These are phyloP conservation scores for Pterostichus niger DNA, from an alignment of 2,888 invertebrate genomes.

Conservation along the genomic window DNA sequence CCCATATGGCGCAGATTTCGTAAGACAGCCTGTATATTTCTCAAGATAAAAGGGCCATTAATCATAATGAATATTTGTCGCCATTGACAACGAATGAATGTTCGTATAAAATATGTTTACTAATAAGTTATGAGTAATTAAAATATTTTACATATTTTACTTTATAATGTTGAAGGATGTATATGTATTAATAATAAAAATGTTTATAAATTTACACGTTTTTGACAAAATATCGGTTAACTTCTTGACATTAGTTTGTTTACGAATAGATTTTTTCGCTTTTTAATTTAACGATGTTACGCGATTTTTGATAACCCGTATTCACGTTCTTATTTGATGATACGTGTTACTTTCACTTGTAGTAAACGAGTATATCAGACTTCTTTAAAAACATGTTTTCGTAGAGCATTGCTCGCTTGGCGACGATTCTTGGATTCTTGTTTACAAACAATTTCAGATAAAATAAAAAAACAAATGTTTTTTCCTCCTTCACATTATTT, in stretches of 20 bases:
- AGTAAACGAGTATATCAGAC: not conserved
- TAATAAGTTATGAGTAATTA: too few relatives aligned
- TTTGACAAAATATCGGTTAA: not conserved
- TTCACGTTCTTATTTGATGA: slow-evolving; percentile 11
- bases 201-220: slow-evolving; percentile 12
- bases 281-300: not conserved
- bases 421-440: too few relatives aligned
- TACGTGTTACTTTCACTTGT: not conserved
- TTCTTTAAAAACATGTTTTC: slow-evolving; percentile 4
- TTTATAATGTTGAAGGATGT: not conserved
- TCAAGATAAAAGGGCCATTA: too few relatives aligned
- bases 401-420: not conserved
- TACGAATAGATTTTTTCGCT: not conserved
- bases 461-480: too few relatives aligned
- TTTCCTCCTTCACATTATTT: too few relatives aligned
- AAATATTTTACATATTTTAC: too few relatives aligned
- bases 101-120: too few relatives aligned
- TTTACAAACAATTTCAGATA: too few relatives aligned
- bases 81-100: too few relatives aligned
- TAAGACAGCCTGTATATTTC: too few relatives aligned
- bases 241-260: slow-evolving; percentile 11
- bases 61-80: not conserved
- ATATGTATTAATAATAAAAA: not conserved
- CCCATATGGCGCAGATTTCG: too few relatives aligned
- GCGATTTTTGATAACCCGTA: slow-evolving; percentile 1